Evolutionary conservation across 1,140 invertebrate genomes (phyloP).

Genomic region (Batillaria attramentaria): DNA sequence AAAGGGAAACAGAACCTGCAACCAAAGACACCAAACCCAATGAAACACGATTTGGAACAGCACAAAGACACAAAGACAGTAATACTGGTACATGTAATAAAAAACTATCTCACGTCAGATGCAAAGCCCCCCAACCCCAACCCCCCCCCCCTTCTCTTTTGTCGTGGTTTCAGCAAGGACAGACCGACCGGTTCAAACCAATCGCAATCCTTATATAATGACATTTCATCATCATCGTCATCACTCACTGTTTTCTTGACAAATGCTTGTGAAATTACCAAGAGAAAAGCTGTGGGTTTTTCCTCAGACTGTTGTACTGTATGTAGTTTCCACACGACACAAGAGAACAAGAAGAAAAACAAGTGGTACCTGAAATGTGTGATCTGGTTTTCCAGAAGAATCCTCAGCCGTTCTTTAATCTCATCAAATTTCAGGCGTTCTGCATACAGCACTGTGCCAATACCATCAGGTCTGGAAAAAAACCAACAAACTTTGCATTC

Average conservation of each 20-base stretch:
- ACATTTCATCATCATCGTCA: too few species aligned
- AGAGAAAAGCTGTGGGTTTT: too few species aligned
- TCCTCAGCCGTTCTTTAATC: slow-evolving; percentile 94
- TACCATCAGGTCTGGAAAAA: slow-evolving; percentile 90
- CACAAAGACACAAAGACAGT: slow-evolving; percentile 3
- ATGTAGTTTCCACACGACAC: neutral
- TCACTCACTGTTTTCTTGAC: too few species aligned
- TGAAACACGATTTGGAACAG: slow-evolving; percentile 88
- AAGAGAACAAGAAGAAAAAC: slow-evolving; percentile 1
- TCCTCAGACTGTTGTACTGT: too few species aligned
- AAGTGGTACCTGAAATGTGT: slow-evolving; percentile 92
- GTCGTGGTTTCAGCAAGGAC: neutral
- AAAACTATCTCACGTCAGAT: too few species aligned
- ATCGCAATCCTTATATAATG: too few species aligned
- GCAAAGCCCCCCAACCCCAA: neutral
- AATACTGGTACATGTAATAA: too few species aligned
- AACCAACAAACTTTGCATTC: neutral
- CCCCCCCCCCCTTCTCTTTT: neutral
- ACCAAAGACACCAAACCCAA: too few species aligned
- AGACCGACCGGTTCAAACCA: too few species aligned
- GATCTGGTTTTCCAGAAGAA: slow-evolving; percentile 97
- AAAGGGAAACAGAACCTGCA: slow-evolving; percentile 97
- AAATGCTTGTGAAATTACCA: too few species aligned
- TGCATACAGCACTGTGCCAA: slow-evolving; percentile 96
- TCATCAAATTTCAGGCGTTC: slow-evolving; percentile 99